A percentile compares a stretch with the other conserved stretches of the same genome.
phyloP scores from a whole-genome alignment of 1,140 invertebrate genomes.

The Heliconius melpomene region DNA sequence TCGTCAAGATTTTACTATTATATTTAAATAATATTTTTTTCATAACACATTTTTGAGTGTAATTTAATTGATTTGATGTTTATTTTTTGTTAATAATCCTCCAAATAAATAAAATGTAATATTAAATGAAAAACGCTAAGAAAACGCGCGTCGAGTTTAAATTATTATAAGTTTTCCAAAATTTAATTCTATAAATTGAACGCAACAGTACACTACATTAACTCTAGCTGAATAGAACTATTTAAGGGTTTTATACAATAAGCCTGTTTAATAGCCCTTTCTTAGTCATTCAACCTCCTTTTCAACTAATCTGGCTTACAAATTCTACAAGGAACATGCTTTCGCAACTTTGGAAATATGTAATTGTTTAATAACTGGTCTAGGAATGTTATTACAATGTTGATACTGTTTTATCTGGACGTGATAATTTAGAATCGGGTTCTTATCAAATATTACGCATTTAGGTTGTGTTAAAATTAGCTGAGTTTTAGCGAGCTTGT shows the following conservation, averaged over 20 bases:
- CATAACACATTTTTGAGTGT: no score
- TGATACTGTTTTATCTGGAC: constrained; percentile 15
- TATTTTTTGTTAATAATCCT: no score
- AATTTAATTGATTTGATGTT: no score
- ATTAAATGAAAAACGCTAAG: no score
- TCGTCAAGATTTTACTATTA: no score
- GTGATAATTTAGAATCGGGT: not conserved
- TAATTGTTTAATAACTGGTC: constrained; percentile 19
- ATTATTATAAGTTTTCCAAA: no score
- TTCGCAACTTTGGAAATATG: constrained; percentile 32
- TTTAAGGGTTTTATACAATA: not conserved
- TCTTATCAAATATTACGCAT: not conserved
- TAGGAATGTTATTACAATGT: constrained; percentile 25
- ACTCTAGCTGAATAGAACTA: not conserved
- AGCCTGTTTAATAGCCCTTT: constrained; percentile 23
- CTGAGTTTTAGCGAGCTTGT: not conserved
- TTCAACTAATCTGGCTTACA: constrained; percentile 27
- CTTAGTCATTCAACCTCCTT: constrained; percentile 40
- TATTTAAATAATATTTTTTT: no score
- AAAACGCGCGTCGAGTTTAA: no score
- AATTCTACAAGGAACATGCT: constrained; percentile 38
- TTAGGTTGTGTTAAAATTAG: not conserved
- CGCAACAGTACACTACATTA: not conserved
- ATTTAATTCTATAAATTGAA: not conserved
- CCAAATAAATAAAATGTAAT: no score